Conservation (phyloP, 2,113 vertebrate genomes). For the Sphyrna mokarran region DNA sequence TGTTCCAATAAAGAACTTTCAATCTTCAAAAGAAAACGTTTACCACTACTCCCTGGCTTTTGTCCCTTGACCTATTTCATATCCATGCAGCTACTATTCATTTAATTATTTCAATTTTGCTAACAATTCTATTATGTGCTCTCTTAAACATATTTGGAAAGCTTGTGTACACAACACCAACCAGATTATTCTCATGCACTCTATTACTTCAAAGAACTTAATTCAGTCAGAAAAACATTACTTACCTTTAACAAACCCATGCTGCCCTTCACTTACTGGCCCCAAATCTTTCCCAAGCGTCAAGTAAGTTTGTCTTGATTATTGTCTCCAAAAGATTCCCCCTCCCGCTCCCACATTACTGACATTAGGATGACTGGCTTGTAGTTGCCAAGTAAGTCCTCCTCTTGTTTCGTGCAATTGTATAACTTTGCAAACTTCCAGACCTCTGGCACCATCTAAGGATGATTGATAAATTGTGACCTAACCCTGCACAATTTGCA, state of each 20-base stretch:
- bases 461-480: background rate
- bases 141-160: background rate
- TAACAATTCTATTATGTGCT: background rate
- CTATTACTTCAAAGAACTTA: background rate
- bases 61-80: background rate
- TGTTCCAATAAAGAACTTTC: background rate
- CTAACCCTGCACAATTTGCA: background rate
- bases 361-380: background rate
- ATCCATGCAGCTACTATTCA: background rate
- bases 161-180: background rate
- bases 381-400: background rate
- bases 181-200: background rate
- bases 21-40: background rate
- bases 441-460: background rate
- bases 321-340: background rate
- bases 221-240: background rate
- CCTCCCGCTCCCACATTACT: background rate
- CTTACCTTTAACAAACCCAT: conserved; percentile 1
- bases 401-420: background rate
- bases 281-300: background rate
- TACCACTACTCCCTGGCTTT: background rate
- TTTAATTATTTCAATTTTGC: background rate
- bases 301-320: background rate
- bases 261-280: background rate
- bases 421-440: background rate